Percentiles rank a stretch among this genome's conserved stretches.
Evolutionary conservation across 2,797 vertebrate genomes (phyloP).

Genomic region (Luscinia luscinia): DNA sequence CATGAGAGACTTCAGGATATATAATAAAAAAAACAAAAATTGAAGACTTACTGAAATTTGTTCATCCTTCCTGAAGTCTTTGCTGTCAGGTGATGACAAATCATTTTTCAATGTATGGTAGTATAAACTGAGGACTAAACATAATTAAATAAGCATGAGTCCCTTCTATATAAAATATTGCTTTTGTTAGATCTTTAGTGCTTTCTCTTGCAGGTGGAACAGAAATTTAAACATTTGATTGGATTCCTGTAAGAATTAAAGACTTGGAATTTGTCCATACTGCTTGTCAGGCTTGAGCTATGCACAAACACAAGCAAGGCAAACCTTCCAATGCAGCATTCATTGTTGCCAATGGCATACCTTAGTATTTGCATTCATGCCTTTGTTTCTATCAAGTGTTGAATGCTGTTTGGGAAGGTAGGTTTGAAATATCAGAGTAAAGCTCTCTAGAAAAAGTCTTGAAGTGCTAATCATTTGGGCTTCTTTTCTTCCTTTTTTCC

Average conservation of each 20-base stretch:
- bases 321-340: not conserved
- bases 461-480: not conserved
- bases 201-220: not conserved
- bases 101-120: not conserved
- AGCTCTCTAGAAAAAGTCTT: not conserved
- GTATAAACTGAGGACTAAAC: not conserved
- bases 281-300: not conserved
- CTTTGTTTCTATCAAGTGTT: not conserved
- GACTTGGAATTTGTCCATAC: not conserved
- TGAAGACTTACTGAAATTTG: not conserved
- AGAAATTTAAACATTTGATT: not conserved
- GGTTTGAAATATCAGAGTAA: not conserved
- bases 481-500: not conserved
- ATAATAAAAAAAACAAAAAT: not conserved
- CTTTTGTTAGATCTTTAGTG: not conserved
- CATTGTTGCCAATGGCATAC: not conserved
- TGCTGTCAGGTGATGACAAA: not conserved
- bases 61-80: not conserved
- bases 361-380: not conserved
- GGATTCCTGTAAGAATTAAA: not conserved
- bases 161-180: fast-evolving
- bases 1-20: not conserved
- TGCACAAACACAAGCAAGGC: not conserved
- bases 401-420: not conserved
- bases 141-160: not conserved